phyloP scores from a whole-genome alignment of 1,140 invertebrate species.

The Meloidogyne floridensis region DNA sequence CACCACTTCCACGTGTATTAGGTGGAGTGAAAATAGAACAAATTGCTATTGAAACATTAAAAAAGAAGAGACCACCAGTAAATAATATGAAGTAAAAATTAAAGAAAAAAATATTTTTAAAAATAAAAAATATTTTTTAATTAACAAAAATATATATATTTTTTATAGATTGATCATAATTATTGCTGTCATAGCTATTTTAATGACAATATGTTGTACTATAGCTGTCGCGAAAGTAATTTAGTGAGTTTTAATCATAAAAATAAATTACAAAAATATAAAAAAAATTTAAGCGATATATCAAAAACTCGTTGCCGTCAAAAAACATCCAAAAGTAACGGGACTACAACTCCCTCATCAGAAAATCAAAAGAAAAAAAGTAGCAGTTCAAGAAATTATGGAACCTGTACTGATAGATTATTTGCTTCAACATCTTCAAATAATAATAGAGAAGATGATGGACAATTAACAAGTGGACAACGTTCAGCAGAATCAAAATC shows the following conservation, averaged over 20 bases:
- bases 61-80: constrained; percentile 18
- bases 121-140: background rate
- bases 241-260: constrained; percentile 7
- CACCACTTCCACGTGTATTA: constrained; percentile 57
- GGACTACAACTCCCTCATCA: constrained; percentile 24
- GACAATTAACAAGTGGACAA: constrained; percentile 45
- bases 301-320: constrained; percentile 12
- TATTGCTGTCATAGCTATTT: constrained; percentile 33
- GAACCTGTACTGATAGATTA: constrained; percentile 55
- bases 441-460: constrained; percentile 3
- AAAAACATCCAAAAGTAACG: constrained; percentile 2
- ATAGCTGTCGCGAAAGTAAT: constrained; percentile 27
- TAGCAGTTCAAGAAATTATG: constrained; percentile 46
- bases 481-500: constrained; percentile 47
- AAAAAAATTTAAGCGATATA: constrained; percentile 4
- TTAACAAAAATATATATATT: no score
- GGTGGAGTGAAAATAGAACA: constrained; percentile 59
- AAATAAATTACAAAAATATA: constrained; percentile 10
- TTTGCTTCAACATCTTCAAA: constrained; percentile 26
- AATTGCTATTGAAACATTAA: constrained; percentile 30
- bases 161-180: constrained; percentile 30
- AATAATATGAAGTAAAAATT: constrained; percentile 32
- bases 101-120: background rate
- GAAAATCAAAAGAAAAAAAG: constrained; percentile 35
- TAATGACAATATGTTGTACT: constrained; percentile 33